These are phyloP conservation scores for Saguinus imperator DNA, from an alignment of 2,113 vertebrate genomes.

Conservation along the genomic window DNA sequence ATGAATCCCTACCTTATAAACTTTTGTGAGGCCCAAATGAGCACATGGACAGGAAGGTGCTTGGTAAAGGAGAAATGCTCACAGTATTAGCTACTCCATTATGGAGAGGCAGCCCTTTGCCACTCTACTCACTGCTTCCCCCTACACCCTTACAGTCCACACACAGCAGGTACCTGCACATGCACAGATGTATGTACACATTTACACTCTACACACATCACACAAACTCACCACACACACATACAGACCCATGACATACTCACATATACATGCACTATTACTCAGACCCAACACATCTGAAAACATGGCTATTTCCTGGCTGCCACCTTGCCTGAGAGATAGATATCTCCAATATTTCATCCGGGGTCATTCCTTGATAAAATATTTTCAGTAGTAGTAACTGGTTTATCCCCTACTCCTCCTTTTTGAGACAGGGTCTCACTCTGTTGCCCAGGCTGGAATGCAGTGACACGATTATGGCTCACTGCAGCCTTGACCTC, in stretches of 20 bases:
- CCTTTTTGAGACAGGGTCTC: too few relatives aligned
- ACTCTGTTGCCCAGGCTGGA: too few relatives aligned
- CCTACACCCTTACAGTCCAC: background rate
- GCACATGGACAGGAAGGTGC: fast-evolving
- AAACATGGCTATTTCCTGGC: background rate
- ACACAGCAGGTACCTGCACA: background rate
- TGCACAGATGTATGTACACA: background rate
- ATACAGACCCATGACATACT: background rate
- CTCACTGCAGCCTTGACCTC: too few relatives aligned
- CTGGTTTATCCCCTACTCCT: too few relatives aligned
- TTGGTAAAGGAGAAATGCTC: background rate
- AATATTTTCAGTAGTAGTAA: too few relatives aligned
- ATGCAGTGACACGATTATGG: too few relatives aligned
- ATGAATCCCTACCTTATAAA: background rate
- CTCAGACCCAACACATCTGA: background rate
- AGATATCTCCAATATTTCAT: background rate
- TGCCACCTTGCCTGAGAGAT: background rate
- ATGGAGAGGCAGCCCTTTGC: background rate
- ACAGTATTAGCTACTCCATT: fast-evolving
- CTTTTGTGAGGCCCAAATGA: background rate
- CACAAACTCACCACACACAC: background rate
- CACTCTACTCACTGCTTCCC: background rate
- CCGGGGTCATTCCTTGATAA: background rate
- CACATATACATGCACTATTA: background rate
- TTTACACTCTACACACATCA: background rate